Evolutionary conservation across 2,888 invertebrate genomes (phyloP).

Genomic region (Nycteola revayana): DNA sequence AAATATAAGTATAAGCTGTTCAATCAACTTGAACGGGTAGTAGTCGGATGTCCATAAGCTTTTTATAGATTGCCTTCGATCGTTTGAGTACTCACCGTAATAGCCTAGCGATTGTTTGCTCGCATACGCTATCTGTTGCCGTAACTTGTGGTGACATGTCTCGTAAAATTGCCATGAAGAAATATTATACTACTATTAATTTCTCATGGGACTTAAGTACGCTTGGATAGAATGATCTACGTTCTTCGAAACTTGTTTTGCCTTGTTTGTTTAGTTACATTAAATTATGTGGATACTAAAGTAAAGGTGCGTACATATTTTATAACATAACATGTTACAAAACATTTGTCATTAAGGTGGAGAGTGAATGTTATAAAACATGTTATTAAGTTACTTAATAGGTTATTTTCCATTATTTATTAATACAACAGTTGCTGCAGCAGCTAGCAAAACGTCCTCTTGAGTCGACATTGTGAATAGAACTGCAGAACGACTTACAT

Average conservation of each 20-base stretch:
- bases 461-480: too few relatives aligned
- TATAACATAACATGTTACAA: too few relatives aligned
- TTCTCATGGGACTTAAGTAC: constrained; percentile 24
- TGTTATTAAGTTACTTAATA: too few relatives aligned
- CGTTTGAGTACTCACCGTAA: constrained; percentile 63
- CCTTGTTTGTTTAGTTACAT: too few relatives aligned
- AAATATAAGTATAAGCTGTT: constrained; percentile 60
- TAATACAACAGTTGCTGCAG: too few relatives aligned
- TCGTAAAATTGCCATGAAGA: constrained; percentile 28
- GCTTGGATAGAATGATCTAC: constrained; percentile 11
- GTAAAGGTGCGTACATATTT: too few relatives aligned
- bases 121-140: constrained; percentile 30
- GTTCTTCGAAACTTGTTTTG: not conserved
- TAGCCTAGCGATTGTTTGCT: constrained; percentile 50
- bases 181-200: constrained; percentile 26
- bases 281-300: too few relatives aligned
- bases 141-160: constrained; percentile 30
- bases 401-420: too few relatives aligned
- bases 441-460: too few relatives aligned
- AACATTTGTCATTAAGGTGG: too few relatives aligned
- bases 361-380: too few relatives aligned
- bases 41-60: constrained; percentile 52
- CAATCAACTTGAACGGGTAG: constrained; percentile 55
- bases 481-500: too few relatives aligned
- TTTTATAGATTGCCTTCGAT: constrained; percentile 71